These are phyloP conservation scores for Brachyhypopomus gauderio DNA, from an alignment of 2,113 vertebrate genomes.

Conservation along the genomic window DNA sequence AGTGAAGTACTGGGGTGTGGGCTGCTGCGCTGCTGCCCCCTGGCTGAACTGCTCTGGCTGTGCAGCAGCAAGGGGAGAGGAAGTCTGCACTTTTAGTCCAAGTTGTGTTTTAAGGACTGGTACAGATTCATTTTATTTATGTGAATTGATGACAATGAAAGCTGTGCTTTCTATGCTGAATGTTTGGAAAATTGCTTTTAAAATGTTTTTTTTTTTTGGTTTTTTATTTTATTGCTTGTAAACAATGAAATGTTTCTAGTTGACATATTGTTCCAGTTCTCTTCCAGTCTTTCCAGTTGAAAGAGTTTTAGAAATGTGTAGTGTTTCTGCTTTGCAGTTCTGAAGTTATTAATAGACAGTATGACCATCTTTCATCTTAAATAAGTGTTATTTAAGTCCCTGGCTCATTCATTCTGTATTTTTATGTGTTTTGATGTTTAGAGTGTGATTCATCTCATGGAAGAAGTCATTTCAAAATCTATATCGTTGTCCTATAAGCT, in stretches of 20 bases:
- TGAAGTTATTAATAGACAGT: background rate
- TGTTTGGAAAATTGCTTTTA: background rate
- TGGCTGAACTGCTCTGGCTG: background rate
- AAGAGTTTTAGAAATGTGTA: background rate
- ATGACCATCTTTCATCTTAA: background rate
- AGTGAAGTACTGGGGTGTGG: background rate
- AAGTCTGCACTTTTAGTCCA: background rate
- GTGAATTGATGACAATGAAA: constrained; percentile 11
- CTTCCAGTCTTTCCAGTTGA: too few species aligned
- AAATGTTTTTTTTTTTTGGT: background rate
- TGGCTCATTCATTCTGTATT: background rate
- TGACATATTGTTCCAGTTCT: background rate
- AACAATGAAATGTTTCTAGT: background rate
- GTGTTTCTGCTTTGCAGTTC: constrained; percentile 3
- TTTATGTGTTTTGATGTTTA: background rate
- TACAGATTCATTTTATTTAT: constrained; percentile 39
- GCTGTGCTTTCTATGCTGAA: constrained; percentile 33
- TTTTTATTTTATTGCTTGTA: background rate
- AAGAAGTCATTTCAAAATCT: constrained; percentile 19
- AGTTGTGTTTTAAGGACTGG: background rate
- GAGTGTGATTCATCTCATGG: background rate
- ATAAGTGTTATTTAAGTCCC: constrained; percentile 5
- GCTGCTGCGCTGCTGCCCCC: background rate
- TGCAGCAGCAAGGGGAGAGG: background rate
- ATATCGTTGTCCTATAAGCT: background rate